Evolutionary conservation across 2,113 vertebrate species (phyloP).

Genomic region (Cephalopholis sonnerati): DNA sequence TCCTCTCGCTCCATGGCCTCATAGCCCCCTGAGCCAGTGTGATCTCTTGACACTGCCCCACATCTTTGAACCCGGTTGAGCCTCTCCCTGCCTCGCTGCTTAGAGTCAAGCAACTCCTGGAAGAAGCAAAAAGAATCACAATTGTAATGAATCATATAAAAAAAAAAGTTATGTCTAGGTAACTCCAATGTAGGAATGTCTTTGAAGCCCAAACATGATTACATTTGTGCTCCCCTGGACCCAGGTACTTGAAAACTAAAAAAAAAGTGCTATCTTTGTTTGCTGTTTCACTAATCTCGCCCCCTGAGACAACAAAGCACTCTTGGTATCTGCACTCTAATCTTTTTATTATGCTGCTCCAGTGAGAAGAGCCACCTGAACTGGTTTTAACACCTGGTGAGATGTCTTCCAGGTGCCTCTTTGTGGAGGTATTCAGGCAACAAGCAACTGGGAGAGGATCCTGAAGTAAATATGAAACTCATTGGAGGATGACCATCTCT

Average conservation of each 20-base stretch:
- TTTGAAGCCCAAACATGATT: not conserved
- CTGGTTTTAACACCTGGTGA: not conserved
- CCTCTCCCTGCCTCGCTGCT: constrained; percentile 89
- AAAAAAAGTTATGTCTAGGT: not conserved
- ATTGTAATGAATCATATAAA: not conserved
- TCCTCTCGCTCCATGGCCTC: constrained; percentile 91
- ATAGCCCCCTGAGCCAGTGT: constrained; percentile 89
- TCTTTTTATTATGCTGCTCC: too few relatives aligned
- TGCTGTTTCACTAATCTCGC: too few relatives aligned
- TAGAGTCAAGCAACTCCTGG: constrained; percentile 94
- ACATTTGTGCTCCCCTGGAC: too few relatives aligned
- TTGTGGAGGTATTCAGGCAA: not conserved
- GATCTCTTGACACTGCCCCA: constrained; percentile 85
- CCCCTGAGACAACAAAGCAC: too few relatives aligned
- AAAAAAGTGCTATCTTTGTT: too few relatives aligned
- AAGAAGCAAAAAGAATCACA: constrained; percentile 61
- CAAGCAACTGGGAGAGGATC: not conserved
- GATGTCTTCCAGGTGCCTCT: not conserved
- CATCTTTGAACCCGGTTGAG: constrained; percentile 88
- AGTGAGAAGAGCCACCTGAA: not conserved
- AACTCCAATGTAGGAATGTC: not conserved
- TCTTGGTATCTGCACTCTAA: too few relatives aligned
- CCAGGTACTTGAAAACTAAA: too few relatives aligned
- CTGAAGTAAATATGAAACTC: not conserved
- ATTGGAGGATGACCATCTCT: not conserved